Evolutionary conservation across 2,888 invertebrate species (phyloP).

Genomic region (Cheilosia variabilis): DNA sequence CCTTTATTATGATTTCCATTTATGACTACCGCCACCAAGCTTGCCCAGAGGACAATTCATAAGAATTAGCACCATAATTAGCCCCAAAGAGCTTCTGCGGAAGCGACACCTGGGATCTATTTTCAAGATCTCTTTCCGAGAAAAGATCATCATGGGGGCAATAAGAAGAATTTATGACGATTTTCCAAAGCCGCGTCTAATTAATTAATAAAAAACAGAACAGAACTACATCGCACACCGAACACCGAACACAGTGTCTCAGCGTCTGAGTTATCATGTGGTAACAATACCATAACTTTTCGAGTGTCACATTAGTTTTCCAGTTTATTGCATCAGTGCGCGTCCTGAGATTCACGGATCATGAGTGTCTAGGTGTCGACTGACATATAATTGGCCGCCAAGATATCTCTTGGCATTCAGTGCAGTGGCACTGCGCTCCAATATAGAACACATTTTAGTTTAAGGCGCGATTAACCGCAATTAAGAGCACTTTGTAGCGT

Average conservation of each 20-base stretch:
- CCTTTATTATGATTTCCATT: constrained; percentile 56
- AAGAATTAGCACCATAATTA: constrained; percentile 75
- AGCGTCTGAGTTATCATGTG: constrained; percentile 70
- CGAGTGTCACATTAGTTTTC: constrained; percentile 73
- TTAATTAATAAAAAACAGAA: constrained; percentile 70
- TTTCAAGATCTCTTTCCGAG: constrained; percentile 63
- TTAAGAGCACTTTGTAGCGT: constrained; percentile 71
- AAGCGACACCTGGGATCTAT: constrained; percentile 60
- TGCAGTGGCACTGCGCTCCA: constrained; percentile 21
- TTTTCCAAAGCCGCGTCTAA: constrained; percentile 72
- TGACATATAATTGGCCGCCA: constrained; percentile 70
- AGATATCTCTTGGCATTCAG: constrained; percentile 33
- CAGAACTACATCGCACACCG: constrained; percentile 44
- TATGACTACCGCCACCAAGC: constrained; percentile 26
- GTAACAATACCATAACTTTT: constrained; percentile 73
- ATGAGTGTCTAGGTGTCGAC: constrained; percentile 65
- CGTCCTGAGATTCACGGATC: constrained; percentile 59
- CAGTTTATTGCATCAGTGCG: constrained; percentile 70
- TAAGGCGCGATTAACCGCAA: constrained; percentile 73
- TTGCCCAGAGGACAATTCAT: constrained; percentile 48
- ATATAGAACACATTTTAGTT: constrained; percentile 59
- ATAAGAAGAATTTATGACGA: constrained; percentile 70
- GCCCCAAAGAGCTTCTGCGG: constrained; percentile 63
- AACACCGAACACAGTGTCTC: constrained; percentile 7
- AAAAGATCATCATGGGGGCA: constrained; percentile 62